Base-by-base conservation (phyloP, 2,888 invertebrate genomes). In the Meiosimyza platycephala region DNA sequence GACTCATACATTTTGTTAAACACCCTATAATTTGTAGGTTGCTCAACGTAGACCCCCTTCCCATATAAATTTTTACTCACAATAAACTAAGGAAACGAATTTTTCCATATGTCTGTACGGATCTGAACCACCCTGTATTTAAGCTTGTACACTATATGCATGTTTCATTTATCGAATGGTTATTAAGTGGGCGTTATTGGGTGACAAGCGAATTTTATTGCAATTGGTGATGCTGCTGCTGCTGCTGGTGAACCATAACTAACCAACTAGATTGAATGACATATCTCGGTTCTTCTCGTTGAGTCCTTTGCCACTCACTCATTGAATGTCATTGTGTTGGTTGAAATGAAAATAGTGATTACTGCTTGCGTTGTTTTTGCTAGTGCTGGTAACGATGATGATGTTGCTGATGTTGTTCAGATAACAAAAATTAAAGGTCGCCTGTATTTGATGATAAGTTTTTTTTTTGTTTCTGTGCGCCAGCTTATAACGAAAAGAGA, bases 161-260 rank as follows among this genome's bases (percentile, higher is more conserved):
- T 40, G 40, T 2, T 40, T 9, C 16, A 15, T 18, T 18, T 63
- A 18, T 63, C 18, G 47, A 48, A 48, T 48, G 16, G 63, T 47
- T 63, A 63, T 63, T 47, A 47, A 63, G 47, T 63, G 47, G 47
- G 63, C 63, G 63, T 15, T 33, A 40, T 4, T 11, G 28, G 22
- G 9, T 11, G 15, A 57, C 1, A 28, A 28, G 28, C 1, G 22
- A 18, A 28, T 57, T 16, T 57, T 28, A 11, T 9, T 40, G 40
- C 40, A 40, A 40, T 40, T 40, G 40, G 1, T 40, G 40, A 7
- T 55, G 55, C 18, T 55, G 55, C 1, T 48, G 55, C 1, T 48
- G 63, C 33, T 16, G 28, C 6, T 47, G n/a, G 15, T 18, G 55
- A 57, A 57, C 57, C 15, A 57, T 4, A 57, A 12, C 9, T 9